Evolutionary conservation across 2,888 invertebrate genomes (phyloP).

Genomic region (Dendrolimus houi): DNA sequence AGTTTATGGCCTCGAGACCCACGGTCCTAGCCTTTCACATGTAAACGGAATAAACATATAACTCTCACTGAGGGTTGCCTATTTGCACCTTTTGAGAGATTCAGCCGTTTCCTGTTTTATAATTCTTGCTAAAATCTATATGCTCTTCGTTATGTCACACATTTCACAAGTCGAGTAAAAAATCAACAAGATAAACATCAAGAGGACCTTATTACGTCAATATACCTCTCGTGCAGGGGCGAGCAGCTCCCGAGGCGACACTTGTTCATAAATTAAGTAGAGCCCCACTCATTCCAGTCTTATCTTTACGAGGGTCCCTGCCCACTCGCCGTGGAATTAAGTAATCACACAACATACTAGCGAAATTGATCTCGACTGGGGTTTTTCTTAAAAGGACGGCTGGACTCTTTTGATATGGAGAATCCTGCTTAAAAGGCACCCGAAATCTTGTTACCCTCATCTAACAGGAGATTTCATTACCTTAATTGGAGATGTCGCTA

Average conservation of each 20-base stretch:
- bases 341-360: conserved; percentile 54
- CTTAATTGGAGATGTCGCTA: no score
- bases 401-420: not conserved
- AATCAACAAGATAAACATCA: conserved; percentile 32
- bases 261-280: conserved; percentile 61
- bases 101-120: not conserved
- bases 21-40: no score
- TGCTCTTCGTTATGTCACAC: no score
- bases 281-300: conserved; percentile 50
- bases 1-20: no score
- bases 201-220: conserved; percentile 32
- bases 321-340: conserved; percentile 62
- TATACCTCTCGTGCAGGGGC: conserved; percentile 25
- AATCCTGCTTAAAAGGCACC: not conserved
- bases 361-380: conserved; percentile 28
- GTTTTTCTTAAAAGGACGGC: conserved; percentile 1
- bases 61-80: no score
- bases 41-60: no score
- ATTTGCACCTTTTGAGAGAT: no score
- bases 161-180: conserved; percentile 9
- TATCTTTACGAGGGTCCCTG: conserved; percentile 64
- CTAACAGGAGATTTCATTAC: no score
- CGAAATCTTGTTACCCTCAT: not conserved
- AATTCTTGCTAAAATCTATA: not conserved
- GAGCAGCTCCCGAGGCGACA: conserved; percentile 30